Base-by-base conservation (phyloP, 2,888 invertebrate species). In the Choristoneura rosaceana region DNA sequence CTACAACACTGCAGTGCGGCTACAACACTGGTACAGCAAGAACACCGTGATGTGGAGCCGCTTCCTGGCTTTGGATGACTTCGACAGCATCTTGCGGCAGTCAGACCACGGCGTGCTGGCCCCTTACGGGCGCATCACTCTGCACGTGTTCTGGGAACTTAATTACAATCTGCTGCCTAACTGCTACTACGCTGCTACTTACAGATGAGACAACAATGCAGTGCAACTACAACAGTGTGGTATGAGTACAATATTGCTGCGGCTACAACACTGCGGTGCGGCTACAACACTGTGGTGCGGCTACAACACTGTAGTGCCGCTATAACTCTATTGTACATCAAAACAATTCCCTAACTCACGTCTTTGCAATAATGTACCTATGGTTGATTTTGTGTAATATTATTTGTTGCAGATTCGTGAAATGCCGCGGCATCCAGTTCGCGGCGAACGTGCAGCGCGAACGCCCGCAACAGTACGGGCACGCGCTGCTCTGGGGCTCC, bases 31-130 rank as follows among this genome's bases (percentile, higher is more conserved):
- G 52, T 52, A 17, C n/a, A 0, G 34, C 60, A 0, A 34, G 7
- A 38, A 60, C 60, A 43, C 33, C 3, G 45, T 41, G 43, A 0
- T n/a, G 38, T 1, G 41, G 25, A n/a, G n/a, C n/a, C n/a, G n/a
- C n/a, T n/a, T n/a, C 94, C 95, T 99, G 9, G 97, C 98, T 0
- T 93, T 99, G 82, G 99, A 99, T 86, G 98, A 99, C 88, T 99
- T 99, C 90, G 98, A 99, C 81, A 97, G 98, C 41, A 98, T 99
- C 96, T 96, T 98, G 70, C 95, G 98, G 52, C 99, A 99, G 94
- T 99, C 99, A 0, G 99, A 99, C 94, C 99, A 99, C 87, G 99
- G 99, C 79, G 99, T 99, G 0, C 94, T 99, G 8, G 99, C 99
- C 0, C 99, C 99, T 0, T 99, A 99, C 87, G 99, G 99, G 3